Conservation (phyloP, 1,140 invertebrate species). For the Diabrotica undecimpunctata region DNA sequence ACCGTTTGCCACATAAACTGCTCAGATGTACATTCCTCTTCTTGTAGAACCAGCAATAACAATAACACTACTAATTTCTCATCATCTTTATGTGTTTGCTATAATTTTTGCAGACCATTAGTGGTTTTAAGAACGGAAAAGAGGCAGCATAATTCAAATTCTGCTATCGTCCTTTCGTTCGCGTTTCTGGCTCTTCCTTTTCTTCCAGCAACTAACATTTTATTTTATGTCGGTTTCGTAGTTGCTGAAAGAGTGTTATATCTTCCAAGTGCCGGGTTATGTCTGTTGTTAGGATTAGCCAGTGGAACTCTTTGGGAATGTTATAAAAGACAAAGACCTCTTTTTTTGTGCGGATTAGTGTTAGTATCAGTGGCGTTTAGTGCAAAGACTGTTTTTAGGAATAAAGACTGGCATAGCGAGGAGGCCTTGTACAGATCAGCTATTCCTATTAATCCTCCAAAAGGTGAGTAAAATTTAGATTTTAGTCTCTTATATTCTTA, state of each 20-base stretch:
- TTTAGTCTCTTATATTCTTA: no score
- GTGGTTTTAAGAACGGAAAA: not conserved
- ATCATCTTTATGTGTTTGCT: slow-evolving; percentile 31
- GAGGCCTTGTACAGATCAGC: slow-evolving; percentile 91
- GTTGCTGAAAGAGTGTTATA: slow-evolving; percentile 94
- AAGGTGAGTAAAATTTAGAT: slow-evolving; percentile 66
- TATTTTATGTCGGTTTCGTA: slow-evolving; percentile 97
- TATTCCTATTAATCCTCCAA: slow-evolving; percentile 90
- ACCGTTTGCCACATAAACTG: slow-evolving; percentile 53
- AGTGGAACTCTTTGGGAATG: slow-evolving; percentile 53
- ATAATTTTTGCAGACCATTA: not conserved
- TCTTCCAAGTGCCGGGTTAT: slow-evolving; percentile 92
- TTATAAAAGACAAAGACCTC: slow-evolving; percentile 46
- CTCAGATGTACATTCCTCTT: slow-evolving; percentile 53
- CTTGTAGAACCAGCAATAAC: slow-evolving; percentile 56
- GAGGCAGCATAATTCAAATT: slow-evolving; percentile 28
- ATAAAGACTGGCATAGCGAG: slow-evolving; percentile 88
- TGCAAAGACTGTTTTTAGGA: slow-evolving; percentile 74
- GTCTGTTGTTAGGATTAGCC: slow-evolving; percentile 78
- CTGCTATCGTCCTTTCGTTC: slow-evolving; percentile 61
- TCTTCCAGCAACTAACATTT: slow-evolving; percentile 87
- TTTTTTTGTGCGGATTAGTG: slow-evolving; percentile 52
- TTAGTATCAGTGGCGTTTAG: slow-evolving; percentile 68
- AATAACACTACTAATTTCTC: slow-evolving; percentile 48
- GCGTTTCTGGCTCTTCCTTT: slow-evolving; percentile 85